Evolutionary conservation across 2,113 vertebrate species (phyloP).

Genomic region (Porphyrio hochstetteri): DNA sequence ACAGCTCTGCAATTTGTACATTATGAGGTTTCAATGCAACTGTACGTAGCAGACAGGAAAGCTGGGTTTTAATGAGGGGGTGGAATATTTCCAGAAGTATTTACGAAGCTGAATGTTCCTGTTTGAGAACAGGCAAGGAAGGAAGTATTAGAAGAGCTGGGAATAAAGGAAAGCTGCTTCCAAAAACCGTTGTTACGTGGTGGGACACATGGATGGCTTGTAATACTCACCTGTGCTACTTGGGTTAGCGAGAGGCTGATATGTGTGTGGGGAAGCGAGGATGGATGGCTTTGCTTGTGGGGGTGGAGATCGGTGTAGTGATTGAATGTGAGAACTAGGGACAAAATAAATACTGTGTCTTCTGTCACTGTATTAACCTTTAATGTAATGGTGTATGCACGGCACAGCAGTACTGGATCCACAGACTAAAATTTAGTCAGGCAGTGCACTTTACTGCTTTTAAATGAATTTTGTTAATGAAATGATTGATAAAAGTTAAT

Average conservation of each 20-base stretch:
- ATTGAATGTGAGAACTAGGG: background rate
- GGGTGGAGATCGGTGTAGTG: background rate
- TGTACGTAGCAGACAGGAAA: background rate
- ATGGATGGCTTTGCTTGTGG: background rate
- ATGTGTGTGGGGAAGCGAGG: rapidly evolving
- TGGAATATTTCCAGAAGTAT: background rate
- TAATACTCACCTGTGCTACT: rapidly evolving
- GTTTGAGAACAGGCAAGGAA: background rate
- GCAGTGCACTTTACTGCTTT: background rate
- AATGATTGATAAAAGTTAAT: background rate
- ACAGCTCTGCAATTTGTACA: rapidly evolving
- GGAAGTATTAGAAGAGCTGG: background rate
- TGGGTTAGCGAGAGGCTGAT: background rate
- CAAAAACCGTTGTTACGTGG: background rate
- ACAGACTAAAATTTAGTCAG: background rate
- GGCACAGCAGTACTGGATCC: background rate
- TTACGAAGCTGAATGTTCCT: background rate
- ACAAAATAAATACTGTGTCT: background rate
- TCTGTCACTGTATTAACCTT: background rate
- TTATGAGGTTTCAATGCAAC: background rate
- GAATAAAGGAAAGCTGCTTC: background rate
- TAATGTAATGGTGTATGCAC: background rate
- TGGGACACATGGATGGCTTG: background rate
- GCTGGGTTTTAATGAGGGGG: background rate
- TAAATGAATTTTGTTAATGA: background rate